phyloP scores from a whole-genome alignment of 23 tunicate genomes.

The Diplosoma virens region DNA sequence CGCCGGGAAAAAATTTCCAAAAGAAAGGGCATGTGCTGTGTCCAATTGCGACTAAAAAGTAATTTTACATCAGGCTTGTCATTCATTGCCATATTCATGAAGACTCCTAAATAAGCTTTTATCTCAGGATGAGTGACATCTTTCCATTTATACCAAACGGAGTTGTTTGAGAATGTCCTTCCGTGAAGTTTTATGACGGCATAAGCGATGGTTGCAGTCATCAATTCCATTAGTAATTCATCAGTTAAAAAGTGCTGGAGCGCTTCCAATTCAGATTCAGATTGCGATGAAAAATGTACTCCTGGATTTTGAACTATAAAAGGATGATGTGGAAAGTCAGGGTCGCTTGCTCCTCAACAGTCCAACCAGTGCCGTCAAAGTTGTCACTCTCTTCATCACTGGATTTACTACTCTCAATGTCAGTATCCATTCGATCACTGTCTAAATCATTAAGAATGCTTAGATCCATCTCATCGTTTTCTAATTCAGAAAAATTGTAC shows the following conservation, averaged over 20 bases:
- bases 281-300: neutral
- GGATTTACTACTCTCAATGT: conserved; percentile 4
- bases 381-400: conserved; percentile 10
- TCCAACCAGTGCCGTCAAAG: conserved; percentile 4
- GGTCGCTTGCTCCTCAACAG: neutral
- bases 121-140: neutral
- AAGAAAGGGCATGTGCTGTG: neutral
- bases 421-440: conserved; percentile 3
- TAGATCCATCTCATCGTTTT: neutral
- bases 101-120: conserved; percentile 12
- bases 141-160: conserved; percentile 3
- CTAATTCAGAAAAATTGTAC: neutral
- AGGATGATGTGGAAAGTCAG: neutral
- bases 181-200: neutral
- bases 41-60: neutral
- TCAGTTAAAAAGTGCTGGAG: neutral
- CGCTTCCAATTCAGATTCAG: neutral
- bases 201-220: conserved; percentile 7
- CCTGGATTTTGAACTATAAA: no score
- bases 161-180: conserved; percentile 6
- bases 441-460: neutral
- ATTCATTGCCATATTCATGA: no score
- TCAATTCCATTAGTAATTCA: conserved; percentile 8
- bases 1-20: conserved; percentile 10
- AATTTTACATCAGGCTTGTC: neutral